Base-by-base conservation (phyloP, 2,797 vertebrate genomes). In the Bovichtus variegatus region DNA sequence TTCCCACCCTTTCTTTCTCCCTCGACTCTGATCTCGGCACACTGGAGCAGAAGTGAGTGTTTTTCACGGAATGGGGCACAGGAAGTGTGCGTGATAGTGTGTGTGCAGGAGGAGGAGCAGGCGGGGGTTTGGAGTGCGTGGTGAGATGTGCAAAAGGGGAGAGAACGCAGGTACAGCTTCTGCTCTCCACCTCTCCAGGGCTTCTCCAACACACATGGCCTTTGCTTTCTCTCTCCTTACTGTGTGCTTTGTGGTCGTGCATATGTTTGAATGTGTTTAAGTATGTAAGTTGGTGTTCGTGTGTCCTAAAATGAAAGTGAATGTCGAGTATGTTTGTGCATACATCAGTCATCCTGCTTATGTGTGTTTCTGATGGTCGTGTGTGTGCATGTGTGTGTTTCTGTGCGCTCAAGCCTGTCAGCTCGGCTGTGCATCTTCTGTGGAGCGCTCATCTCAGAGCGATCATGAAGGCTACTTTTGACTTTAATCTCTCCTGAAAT, bases 401-500 rank as follows among this genome's bases (percentile, higher is more conserved):
- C 51, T 59, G 34, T 46, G 55, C 9, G 41, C 73, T 23, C 54
- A 38, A 69, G 85, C 74, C 83, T 89, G 91, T 91, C 92, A 89
- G 78, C 74, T 87, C 41, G 60, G 75, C 81, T 91, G 85, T 75
- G 78, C 78, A 18, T 92, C 86, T 78, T 74, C 46, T 36, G 49
- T 9, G 29, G 63, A 62, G 81, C 46, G 23, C 73, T 86, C 81
- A 77, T 90, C 83, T 87, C 76, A 19, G 78, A 83, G 79, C 66
- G 57, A 85, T 91, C 74, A 73, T 86, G 83, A 93, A 92, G 89
- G 80, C 83, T 89, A 83, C 86, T 90, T 91, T 92, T 94, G 89
- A 94, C 74, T 91, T 79, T 92, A 92, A 93, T 93, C 91, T 68
- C 64, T 91, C 80, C 84, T 93, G 91, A 93, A 93, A 90, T 82